phyloP scores from a whole-genome alignment of 2,797 vertebrate genomes.

The Xiphophorus birchmanni region DNA sequence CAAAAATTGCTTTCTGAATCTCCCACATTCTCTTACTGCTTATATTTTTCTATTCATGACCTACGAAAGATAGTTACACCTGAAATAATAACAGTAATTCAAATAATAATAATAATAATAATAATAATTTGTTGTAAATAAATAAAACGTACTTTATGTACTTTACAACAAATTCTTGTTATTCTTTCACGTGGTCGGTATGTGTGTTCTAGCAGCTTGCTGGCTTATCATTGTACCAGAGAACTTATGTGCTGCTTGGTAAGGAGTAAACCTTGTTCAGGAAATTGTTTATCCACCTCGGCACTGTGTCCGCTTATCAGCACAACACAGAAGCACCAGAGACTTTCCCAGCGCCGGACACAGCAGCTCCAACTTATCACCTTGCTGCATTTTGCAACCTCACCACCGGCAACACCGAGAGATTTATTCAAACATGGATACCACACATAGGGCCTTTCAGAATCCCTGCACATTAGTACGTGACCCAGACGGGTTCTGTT shows the following conservation, averaged over 20 bases:
- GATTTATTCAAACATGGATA: constrained; percentile 77
- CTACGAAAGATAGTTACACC: not conserved
- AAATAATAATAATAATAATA: not conserved
- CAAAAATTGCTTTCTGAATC: not conserved
- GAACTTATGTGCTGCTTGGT: constrained; percentile 40
- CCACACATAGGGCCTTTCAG: constrained; percentile 69
- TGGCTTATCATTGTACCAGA: constrained; percentile 69
- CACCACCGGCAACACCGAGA: constrained; percentile 41
- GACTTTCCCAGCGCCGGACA: constrained; percentile 60
- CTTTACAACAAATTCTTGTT: not conserved
- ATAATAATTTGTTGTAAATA: not conserved
- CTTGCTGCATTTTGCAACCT: constrained; percentile 68
- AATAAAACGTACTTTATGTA: not conserved
- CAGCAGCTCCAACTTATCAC: constrained; percentile 73
- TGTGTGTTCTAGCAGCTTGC: constrained; percentile 44
- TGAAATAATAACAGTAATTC: not conserved
- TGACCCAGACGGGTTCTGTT: constrained; percentile 76
- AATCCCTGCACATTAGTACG: constrained; percentile 56
- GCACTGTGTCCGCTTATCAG: constrained; percentile 72
- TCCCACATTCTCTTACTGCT: not conserved
- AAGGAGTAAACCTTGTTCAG: constrained; percentile 56
- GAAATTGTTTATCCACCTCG: constrained; percentile 67
- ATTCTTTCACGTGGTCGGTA: not conserved
- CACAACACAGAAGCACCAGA: constrained; percentile 68
- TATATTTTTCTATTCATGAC: not conserved